Percentiles rank a stretch among this genome's conserved stretches.
Evolutionary conservation across 1,140 invertebrate species (phyloP).

Genomic region (Lasioglossum albipes): DNA sequence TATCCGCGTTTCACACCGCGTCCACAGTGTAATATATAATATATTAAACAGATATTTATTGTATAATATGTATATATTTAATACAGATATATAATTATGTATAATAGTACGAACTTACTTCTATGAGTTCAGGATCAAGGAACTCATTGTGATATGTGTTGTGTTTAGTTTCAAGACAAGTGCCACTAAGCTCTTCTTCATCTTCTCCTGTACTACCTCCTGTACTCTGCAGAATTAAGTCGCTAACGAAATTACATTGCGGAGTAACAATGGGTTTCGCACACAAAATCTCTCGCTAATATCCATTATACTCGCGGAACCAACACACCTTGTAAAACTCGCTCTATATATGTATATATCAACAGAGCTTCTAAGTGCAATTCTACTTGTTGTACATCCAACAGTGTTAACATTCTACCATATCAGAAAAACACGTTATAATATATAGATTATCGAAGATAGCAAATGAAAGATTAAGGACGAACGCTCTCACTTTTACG

Average conservation of each 20-base stretch:
- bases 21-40: background rate
- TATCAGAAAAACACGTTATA: background rate
- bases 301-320: slow-evolving; percentile 27
- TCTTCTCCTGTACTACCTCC: slow-evolving; percentile 84
- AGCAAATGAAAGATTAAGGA: background rate
- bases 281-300: slow-evolving; percentile 44
- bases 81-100: background rate
- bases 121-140: slow-evolving; percentile 73
- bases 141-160: slow-evolving; percentile 82
- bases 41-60: slow-evolving; percentile 26
- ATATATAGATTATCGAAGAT: background rate
- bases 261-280: slow-evolving; percentile 35
- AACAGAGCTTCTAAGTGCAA: slow-evolving; percentile 32
- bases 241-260: slow-evolving; percentile 52
- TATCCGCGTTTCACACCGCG: background rate
- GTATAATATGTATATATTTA: too few relatives aligned
- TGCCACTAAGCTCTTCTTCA: slow-evolving; percentile 79
- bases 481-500: background rate
- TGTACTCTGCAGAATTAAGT: slow-evolving; percentile 80
- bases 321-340: background rate
- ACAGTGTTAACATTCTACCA: slow-evolving; percentile 16
- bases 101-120: slow-evolving; percentile 69
- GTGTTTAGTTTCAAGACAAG: slow-evolving; percentile 75
- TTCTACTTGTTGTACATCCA: slow-evolving; percentile 26
- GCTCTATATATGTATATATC: background rate